These are phyloP conservation scores for Excalfactoria chinensis DNA, from an alignment of 2,113 vertebrate species.

Conservation along the genomic window DNA sequence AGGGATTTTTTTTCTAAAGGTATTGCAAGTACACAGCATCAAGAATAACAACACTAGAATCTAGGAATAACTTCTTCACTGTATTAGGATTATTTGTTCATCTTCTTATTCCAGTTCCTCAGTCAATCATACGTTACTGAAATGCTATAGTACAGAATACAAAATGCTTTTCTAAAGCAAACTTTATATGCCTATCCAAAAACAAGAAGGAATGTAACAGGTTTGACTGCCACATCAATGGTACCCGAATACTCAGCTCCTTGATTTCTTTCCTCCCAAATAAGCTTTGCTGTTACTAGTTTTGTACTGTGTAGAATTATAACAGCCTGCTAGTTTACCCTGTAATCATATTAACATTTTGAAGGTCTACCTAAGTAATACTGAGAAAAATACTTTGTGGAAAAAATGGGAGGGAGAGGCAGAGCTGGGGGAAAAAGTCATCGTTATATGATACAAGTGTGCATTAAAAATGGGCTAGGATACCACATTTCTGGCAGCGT, in stretches of 20 bases:
- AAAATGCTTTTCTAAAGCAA: neutral
- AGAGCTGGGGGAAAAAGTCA: too few species aligned
- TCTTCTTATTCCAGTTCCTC: neutral
- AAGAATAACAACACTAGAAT: neutral
- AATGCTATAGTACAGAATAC: neutral
- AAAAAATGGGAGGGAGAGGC: neutral
- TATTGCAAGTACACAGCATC: neutral
- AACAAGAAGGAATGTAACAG: neutral
- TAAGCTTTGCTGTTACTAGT: neutral
- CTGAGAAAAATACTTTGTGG: neutral
- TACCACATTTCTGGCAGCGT: neutral
- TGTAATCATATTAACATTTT: neutral
- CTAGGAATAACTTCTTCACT: neutral
- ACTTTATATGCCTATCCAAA: neutral
- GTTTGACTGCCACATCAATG: neutral
- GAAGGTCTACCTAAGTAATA: neutral
- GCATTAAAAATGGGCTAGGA: neutral
- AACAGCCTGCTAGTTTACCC: neutral
- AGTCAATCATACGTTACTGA: neutral
- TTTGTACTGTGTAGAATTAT: neutral
- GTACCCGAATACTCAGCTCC: neutral
- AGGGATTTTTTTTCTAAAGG: neutral
- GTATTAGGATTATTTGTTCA: neutral
- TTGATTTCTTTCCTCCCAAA: neutral
- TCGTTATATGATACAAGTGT: neutral